Conservation (phyloP, 1,140 invertebrate genomes). For the Drosophila littoralis region DNA sequence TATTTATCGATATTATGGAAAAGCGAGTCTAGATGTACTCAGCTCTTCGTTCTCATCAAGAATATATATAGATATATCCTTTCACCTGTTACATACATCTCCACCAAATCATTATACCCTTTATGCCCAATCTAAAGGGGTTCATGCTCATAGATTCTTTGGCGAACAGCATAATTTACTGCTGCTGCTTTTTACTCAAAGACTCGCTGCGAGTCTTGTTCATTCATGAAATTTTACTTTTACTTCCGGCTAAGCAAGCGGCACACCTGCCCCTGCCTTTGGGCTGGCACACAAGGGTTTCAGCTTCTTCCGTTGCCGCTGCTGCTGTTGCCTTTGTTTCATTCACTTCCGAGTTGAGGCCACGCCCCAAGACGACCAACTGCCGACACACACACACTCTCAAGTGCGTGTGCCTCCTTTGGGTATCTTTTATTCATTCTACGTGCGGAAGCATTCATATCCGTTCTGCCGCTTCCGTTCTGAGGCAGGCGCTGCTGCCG, state of each 20-base stretch:
- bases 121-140: too few species aligned
- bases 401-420: conserved; percentile 38
- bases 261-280: conserved; percentile 9
- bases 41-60: too few species aligned
- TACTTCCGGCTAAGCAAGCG: conserved; percentile 33
- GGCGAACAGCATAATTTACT: conserved; percentile 5
- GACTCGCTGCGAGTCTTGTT: neutral
- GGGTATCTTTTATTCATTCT: conserved; percentile 30
- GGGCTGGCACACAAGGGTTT: conserved; percentile 11
- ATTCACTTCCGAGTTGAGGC: conserved; percentile 30
- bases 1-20: too few species aligned
- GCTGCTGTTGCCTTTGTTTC: neutral
- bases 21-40: too few species aligned
- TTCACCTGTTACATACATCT: too few species aligned
- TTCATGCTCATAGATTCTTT: too few species aligned
- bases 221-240: conserved; percentile 35
- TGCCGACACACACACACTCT: neutral
- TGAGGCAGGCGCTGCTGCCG: conserved; percentile 25
- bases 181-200: neutral
- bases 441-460: conserved; percentile 80
- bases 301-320: conserved; percentile 5
- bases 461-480: conserved; percentile 56
- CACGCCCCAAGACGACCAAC: neutral
- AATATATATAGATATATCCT: too few species aligned
- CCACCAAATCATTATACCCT: too few species aligned